Evolutionary conservation across 2,113 vertebrate species (phyloP).

Genomic region (Malurus cyaneus): DNA sequence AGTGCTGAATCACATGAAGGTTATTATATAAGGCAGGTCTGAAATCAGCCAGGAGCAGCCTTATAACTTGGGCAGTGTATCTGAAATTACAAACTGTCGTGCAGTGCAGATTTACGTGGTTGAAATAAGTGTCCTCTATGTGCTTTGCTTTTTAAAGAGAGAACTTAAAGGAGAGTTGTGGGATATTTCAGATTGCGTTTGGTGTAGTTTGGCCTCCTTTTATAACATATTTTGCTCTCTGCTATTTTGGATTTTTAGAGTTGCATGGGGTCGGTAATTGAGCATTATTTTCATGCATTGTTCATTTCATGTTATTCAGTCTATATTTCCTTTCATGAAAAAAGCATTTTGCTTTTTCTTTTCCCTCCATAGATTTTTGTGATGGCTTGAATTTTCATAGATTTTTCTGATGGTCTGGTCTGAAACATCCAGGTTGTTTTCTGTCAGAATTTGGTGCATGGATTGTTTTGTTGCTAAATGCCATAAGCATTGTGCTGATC

Average conservation of each 20-base stretch:
- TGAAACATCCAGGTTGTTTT: neutral
- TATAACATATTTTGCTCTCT: neutral
- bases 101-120: neutral
- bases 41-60: neutral
- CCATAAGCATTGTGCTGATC: neutral
- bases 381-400: neutral
- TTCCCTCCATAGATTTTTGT: neutral
- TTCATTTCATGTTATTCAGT: neutral
- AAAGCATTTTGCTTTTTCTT: neutral
- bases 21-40: constrained; percentile 22
- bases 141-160: neutral
- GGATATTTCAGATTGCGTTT: neutral
- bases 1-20: neutral
- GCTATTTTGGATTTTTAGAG: neutral
- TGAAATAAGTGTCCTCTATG: neutral
- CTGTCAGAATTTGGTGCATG: neutral
- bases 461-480: neutral
- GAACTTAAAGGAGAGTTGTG: neutral
- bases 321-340: neutral
- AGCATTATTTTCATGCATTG: neutral
- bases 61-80: neutral
- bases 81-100: neutral
- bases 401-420: neutral
- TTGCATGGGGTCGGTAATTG: neutral
- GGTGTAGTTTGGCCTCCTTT: neutral